phyloP scores from a whole-genome alignment of 2,113 vertebrate species.

The Anguilla rostrata region DNA sequence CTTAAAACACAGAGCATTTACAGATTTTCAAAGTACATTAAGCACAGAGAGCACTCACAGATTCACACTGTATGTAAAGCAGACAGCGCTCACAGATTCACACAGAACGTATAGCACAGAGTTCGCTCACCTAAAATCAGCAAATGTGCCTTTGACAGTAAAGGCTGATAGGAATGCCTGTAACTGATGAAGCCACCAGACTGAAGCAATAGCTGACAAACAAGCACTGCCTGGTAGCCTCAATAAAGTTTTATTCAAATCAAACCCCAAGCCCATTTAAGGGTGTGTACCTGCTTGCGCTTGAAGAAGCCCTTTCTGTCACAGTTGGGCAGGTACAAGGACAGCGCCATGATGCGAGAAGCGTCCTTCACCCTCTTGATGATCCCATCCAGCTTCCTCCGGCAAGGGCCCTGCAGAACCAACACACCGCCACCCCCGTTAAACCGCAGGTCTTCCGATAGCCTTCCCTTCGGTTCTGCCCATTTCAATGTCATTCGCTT shows the following conservation, averaged over 20 bases:
- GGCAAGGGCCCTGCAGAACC: slow-evolving; percentile 85
- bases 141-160: too few species aligned
- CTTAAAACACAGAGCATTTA: too few species aligned
- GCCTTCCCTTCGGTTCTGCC: background rate
- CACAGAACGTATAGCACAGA: too few species aligned
- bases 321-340: slow-evolving; percentile 95
- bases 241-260: background rate
- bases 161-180: too few species aligned
- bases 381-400: slow-evolving; percentile 91
- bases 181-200: background rate
- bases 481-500: too few species aligned
- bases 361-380: slow-evolving; percentile 93
- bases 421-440: slow-evolving; percentile 9
- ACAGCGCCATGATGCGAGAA: slow-evolving; percentile 82
- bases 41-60: too few species aligned
- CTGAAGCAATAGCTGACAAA: background rate
- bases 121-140: too few species aligned
- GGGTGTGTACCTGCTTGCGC: slow-evolving; percentile 85
- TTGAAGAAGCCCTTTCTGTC: slow-evolving; percentile 98
- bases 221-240: background rate
- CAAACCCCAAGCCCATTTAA: background rate
- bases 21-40: background rate
- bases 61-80: too few species aligned
- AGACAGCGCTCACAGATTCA: too few species aligned
- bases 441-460: background rate